Conservation (phyloP, 35 echinoderm and acorn worm species). For the Lytechinus variegatus region DNA sequence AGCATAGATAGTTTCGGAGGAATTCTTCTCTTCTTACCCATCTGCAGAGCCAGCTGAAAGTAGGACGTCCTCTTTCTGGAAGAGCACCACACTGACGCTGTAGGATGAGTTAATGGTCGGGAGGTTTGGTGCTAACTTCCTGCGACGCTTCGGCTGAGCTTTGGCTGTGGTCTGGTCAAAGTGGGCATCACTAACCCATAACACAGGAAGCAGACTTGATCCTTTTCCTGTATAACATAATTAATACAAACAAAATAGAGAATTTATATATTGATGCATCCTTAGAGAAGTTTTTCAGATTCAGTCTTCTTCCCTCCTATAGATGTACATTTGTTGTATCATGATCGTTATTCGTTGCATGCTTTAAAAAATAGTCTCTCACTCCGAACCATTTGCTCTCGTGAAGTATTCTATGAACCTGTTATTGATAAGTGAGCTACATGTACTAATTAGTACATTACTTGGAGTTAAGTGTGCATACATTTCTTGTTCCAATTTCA, state of each 20-base stretch:
- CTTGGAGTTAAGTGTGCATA: too few relatives aligned
- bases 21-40: slow-evolving; percentile 65
- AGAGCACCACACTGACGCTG: slow-evolving; percentile 91
- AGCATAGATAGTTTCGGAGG: too few relatives aligned
- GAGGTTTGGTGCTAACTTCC: slow-evolving; percentile 60
- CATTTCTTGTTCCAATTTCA: too few relatives aligned
- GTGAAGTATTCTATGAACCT: too few relatives aligned
- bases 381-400: too few relatives aligned
- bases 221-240: neutral
- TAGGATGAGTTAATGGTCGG: slow-evolving; percentile 63
- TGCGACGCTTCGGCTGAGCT: slow-evolving; percentile 60
- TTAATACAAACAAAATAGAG: slow-evolving; percentile 21
- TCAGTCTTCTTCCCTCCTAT: too few relatives aligned
- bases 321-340: too few relatives aligned
- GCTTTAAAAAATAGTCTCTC: too few relatives aligned
- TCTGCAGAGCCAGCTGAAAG: slow-evolving; percentile 89
- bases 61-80: slow-evolving; percentile 77
- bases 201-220: slow-evolving; percentile 61
- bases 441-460: too few relatives aligned
- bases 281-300: neutral
- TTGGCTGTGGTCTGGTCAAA: slow-evolving; percentile 51
- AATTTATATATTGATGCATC: neutral
- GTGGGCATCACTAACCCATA: slow-evolving; percentile 73
- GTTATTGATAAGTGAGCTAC: too few relatives aligned
- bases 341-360: too few relatives aligned